These are phyloP conservation scores for Stichodactyla helianthus DNA, from an alignment of 64 coral and sea anemone species.

Conservation along the genomic window DNA sequence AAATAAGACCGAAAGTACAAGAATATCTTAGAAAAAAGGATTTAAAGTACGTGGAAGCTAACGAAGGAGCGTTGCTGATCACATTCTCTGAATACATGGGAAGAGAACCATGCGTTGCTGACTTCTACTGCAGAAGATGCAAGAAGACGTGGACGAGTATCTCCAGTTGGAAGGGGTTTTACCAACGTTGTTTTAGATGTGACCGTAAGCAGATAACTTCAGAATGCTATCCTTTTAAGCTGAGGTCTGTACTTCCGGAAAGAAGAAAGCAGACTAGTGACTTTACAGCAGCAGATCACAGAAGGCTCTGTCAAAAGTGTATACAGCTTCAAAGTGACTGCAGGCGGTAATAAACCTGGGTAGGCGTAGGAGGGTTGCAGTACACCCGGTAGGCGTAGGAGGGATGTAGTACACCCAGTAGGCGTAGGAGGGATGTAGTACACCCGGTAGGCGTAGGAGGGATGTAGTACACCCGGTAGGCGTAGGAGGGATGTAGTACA, in stretches of 20 bases:
- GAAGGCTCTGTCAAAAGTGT: too few relatives aligned
- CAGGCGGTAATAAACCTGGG: too few relatives aligned
- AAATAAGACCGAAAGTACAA: constrained; percentile 44
- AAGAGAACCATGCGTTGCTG: constrained; percentile 32
- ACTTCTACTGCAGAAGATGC: constrained; percentile 47
- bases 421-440: too few relatives aligned
- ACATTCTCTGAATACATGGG: constrained; percentile 41
- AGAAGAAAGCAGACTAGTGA: not conserved
- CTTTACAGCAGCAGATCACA: too few relatives aligned
- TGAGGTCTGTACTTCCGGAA: not conserved
- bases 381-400: too few relatives aligned
- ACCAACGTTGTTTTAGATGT: constrained; percentile 27
- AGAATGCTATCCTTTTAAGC: constrained; percentile 45
- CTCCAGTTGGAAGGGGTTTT: constrained; percentile 18
- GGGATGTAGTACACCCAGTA: too few relatives aligned
- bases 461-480: too few relatives aligned
- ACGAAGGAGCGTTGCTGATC: constrained; percentile 48
- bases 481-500: too few relatives aligned
- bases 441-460: too few relatives aligned
- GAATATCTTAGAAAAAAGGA: constrained; percentile 1
- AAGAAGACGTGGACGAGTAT: constrained; percentile 27
- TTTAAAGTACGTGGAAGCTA: not conserved
- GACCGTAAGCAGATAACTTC: not conserved
- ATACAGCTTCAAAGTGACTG: too few relatives aligned
- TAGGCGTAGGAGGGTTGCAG: too few relatives aligned